Evolutionary conservation across 2,888 invertebrate genomes (phyloP).

Genomic region (Spisula solida): DNA sequence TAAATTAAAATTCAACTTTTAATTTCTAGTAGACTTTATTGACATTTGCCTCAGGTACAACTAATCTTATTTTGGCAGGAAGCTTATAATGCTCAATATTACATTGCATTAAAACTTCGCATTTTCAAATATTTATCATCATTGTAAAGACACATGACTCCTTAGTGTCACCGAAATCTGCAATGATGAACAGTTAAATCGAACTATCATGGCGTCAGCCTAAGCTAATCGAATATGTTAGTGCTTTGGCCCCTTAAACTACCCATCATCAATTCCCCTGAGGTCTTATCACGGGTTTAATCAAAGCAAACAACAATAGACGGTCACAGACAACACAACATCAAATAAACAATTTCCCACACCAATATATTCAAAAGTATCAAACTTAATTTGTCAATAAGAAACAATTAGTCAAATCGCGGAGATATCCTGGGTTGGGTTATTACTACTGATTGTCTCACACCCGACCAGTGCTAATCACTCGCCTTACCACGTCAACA

Average conservation of each 20-base stretch:
- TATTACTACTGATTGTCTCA: background rate
- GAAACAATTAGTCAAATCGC: slow-evolving; percentile 11
- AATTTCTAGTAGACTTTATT: background rate
- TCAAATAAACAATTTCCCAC: background rate
- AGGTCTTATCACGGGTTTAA: background rate
- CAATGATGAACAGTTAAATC: background rate
- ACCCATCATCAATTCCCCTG: background rate
- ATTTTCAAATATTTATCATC: slow-evolving; percentile 11
- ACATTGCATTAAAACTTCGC: background rate
- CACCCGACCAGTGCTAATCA: slow-evolving; percentile 17
- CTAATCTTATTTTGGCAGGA: slow-evolving; percentile 17
- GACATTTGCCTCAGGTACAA: background rate
- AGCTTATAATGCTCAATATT: slow-evolving; percentile 14
- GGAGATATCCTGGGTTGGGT: background rate
- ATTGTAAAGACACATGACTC: background rate
- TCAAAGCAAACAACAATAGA: slow-evolving; percentile 4
- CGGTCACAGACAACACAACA: background rate
- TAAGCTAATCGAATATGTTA: background rate
- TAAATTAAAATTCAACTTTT: background rate
- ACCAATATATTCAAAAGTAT: slow-evolving; percentile 3
- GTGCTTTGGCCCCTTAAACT: slow-evolving; percentile 22
- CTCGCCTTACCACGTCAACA: background rate
- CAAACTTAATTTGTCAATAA: background rate
- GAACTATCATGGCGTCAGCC: background rate
- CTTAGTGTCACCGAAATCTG: background rate